These are phyloP conservation scores for Lepidocyrtoides sp. DNA, from an alignment of 2,888 invertebrate species.

Conservation along the genomic window DNA sequence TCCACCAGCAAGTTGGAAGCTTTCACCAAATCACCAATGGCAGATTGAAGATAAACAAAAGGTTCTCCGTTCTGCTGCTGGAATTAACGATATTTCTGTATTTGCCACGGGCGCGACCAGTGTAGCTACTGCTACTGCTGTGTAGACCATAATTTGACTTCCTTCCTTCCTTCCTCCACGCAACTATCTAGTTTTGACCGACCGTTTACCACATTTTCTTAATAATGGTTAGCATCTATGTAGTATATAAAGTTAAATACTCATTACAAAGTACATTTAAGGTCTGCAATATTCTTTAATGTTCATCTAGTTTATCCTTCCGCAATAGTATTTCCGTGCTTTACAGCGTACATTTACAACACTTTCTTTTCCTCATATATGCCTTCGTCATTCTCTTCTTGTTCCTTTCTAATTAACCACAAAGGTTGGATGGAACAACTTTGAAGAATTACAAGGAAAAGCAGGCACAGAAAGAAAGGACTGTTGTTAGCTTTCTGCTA, in stretches of 20 bases:
- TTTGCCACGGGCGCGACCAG: slow-evolving; percentile 24
- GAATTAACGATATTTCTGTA: neutral
- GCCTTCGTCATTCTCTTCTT: neutral
- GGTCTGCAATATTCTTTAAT: neutral
- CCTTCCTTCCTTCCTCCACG: neutral
- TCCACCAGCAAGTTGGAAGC: neutral
- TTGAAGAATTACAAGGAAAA: slow-evolving; percentile 58
- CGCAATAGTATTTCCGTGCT: too few species aligned
- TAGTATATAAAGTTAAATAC: too few species aligned
- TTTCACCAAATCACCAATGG: neutral
- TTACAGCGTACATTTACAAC: neutral
- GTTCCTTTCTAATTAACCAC: slow-evolving; percentile 63
- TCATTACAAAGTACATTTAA: too few species aligned
- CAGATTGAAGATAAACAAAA: slow-evolving; percentile 65
- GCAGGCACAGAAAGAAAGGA: slow-evolving; percentile 6
- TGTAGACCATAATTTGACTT: neutral
- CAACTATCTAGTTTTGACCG: neutral
- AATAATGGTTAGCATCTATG: too few species aligned
- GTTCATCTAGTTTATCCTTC: too few species aligned
- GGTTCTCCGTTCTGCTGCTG: neutral
- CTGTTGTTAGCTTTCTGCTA: slow-evolving; percentile 52
- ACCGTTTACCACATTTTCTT: too few species aligned
- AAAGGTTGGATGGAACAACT: slow-evolving; percentile 51
- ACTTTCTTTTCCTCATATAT: neutral
- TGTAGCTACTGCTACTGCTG: neutral